A percentile compares a stretch with the other conserved stretches of the same genome.
Evolutionary conservation across 2,888 invertebrate genomes (phyloP).

Genomic region (Leptinotarsa tumamoca): DNA sequence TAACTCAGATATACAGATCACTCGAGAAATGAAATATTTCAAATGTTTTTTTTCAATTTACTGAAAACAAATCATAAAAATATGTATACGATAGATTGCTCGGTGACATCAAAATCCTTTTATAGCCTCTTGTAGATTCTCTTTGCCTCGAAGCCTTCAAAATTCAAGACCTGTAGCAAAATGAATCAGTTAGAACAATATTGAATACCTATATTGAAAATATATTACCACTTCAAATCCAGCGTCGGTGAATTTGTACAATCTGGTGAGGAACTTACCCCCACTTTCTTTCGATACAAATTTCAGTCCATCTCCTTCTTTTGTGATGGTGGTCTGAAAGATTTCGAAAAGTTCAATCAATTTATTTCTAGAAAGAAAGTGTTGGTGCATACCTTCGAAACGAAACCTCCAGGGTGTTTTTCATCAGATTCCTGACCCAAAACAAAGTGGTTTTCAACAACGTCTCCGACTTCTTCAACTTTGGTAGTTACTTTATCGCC

Average conservation of each 20-base stretch:
- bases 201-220: background rate
- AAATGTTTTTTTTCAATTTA: background rate
- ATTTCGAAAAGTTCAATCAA: too few relatives aligned
- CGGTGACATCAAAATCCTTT: background rate
- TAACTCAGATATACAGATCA: too few relatives aligned
- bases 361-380: background rate
- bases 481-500: background rate
- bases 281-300: background rate
- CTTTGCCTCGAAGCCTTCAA: background rate
- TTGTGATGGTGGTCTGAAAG: slow-evolving; percentile 8
- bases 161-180: background rate
- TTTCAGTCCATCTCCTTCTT: background rate
- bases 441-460: background rate
- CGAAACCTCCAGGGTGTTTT: background rate
- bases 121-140: background rate
- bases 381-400: background rate
- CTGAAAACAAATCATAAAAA: background rate
- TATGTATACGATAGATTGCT: background rate
- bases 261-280: background rate
- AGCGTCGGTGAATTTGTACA: background rate
- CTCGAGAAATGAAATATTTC: too few relatives aligned
- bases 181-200: background rate
- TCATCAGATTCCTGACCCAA: background rate
- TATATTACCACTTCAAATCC: slow-evolving; percentile 5
- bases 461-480: background rate